Evolutionary conservation across 1,140 invertebrate species (phyloP).

Genomic region (Aethina tumida): DNA sequence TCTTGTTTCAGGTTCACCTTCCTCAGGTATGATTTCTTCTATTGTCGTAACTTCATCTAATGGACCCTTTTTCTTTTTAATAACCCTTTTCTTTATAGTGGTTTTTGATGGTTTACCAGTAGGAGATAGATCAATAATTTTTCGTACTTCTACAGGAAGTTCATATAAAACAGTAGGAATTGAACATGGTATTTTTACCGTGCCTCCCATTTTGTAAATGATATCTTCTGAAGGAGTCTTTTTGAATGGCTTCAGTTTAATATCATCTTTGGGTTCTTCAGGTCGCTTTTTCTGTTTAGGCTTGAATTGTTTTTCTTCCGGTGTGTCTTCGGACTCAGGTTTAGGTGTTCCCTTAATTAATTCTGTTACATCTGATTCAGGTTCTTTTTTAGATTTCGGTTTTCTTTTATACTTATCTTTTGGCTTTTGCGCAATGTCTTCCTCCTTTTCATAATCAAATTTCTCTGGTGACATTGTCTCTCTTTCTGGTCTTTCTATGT

Average conservation of each 20-base stretch:
- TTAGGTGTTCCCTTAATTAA: slow-evolving; percentile 18
- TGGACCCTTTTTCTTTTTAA: slow-evolving; percentile 11
- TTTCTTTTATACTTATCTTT: slow-evolving; percentile 29
- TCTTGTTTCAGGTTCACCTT: slow-evolving; percentile 3
- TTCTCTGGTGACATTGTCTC: slow-evolving; percentile 22
- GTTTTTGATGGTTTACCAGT: slow-evolving; percentile 8
- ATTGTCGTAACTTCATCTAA: slow-evolving; percentile 11
- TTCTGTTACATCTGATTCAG: slow-evolving; percentile 18
- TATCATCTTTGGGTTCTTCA: slow-evolving; percentile 10
- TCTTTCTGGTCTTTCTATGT: slow-evolving; percentile 19
- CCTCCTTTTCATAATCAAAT: slow-evolving; percentile 23
- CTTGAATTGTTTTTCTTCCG: slow-evolving; percentile 10
- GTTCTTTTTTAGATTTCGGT: slow-evolving; percentile 31
- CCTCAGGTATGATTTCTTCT: slow-evolving; percentile 3
- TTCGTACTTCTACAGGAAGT: slow-evolving; percentile 12
- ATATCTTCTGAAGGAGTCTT: slow-evolving; percentile 10
- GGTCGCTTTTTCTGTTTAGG: slow-evolving; percentile 19
- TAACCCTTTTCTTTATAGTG: slow-evolving; percentile 8
- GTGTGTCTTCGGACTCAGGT: slow-evolving; percentile 5
- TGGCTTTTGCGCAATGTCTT: slow-evolving; percentile 17
- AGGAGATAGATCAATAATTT: slow-evolving; percentile 5
- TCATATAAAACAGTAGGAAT: slow-evolving; percentile 6
- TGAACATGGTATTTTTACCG: slow-evolving; percentile 11
- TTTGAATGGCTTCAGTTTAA: slow-evolving; percentile 17
- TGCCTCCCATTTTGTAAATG: slow-evolving; percentile 7